phyloP scores from a whole-genome alignment of 1,140 invertebrate genomes.

The Bombus soroeensis region DNA sequence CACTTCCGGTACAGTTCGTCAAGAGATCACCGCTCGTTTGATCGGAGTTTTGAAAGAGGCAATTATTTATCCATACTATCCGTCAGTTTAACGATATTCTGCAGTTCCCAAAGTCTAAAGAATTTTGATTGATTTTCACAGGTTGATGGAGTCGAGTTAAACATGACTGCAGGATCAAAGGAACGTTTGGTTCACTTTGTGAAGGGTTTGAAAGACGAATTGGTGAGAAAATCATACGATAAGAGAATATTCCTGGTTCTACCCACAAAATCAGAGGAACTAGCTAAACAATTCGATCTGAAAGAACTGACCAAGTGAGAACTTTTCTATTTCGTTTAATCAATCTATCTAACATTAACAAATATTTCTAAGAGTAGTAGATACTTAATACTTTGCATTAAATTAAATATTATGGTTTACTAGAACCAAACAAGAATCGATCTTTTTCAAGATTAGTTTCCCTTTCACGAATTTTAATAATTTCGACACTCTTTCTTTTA shows the following conservation, averaged over 20 bases:
- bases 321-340: not conserved
- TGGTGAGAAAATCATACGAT: constrained; percentile 80
- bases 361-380: no score
- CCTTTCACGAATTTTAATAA: no score
- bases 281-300: constrained; percentile 89
- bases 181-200: constrained; percentile 84
- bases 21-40: constrained; percentile 68
- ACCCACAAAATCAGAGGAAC: constrained; percentile 85
- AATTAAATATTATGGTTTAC: no score
- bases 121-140: constrained; percentile 54
- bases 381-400: no score
- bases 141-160: constrained; percentile 87
- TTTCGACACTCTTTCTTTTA: no score
- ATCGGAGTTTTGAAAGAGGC: constrained; percentile 72
- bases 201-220: constrained; percentile 83
- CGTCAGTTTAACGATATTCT: fast-evolving
- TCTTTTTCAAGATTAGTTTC: no score
- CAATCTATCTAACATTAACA: no score
- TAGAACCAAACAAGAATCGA: no score
- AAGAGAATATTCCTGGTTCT: constrained; percentile 85
- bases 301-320: constrained; percentile 85
- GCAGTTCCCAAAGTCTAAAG: no score
- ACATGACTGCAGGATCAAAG: constrained; percentile 85
- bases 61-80: constrained; percentile 14
- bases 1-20: constrained; percentile 67